Base-by-base conservation (phyloP, 2,888 invertebrate species). In the Agonopterix heracliana region DNA sequence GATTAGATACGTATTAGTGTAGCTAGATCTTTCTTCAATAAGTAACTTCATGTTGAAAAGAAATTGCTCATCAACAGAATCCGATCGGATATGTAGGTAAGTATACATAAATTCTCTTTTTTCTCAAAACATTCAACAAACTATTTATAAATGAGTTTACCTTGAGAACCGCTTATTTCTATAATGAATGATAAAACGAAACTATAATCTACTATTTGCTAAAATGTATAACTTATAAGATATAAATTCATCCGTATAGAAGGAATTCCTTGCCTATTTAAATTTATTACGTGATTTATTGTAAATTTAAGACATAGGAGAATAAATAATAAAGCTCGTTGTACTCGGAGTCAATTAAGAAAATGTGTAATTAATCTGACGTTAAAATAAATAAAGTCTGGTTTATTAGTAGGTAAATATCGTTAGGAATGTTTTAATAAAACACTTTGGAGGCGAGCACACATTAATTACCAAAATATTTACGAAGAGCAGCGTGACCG, bases 401-500 rank as follows among this genome's bases (percentile, higher is more conserved):
- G 49, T 54, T 60, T 60, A 55, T 59, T 60, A 53, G 57, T 67
- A 59, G 63, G 70, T 64, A 74, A 76, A 76, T 72, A 72, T 59
- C 65, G 59, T 62, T 66, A 61, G 68, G 75, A 74, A 76, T 64
- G 60, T 77, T 70, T 64, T 71, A 38, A 9, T 38, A 49, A 60
- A 59, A 49, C 52, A 54, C 56, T 59, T 67, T 59, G 60, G 65
- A 59, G 70, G 68, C 68, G 65, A 67, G 67, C 74, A 72, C 67
- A 71, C 68, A 80, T 84, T 82, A 82, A 82, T 84, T 85, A 82
- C 78, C 78, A 80, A 84, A 83, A 86, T 83, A 83, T 85, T 84
- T 77, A 78, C 79, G 74, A 71, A 68, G 66, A 70, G 70, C 63
- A 63, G 65, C 70, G 63, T 57, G 70, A 66, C 66, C 70, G 64